Percentiles rank a stretch among this genome's conserved stretches.
Conservation (phyloP, 2,113 vertebrate genomes). For the Eptesicus fuscus region DNA sequence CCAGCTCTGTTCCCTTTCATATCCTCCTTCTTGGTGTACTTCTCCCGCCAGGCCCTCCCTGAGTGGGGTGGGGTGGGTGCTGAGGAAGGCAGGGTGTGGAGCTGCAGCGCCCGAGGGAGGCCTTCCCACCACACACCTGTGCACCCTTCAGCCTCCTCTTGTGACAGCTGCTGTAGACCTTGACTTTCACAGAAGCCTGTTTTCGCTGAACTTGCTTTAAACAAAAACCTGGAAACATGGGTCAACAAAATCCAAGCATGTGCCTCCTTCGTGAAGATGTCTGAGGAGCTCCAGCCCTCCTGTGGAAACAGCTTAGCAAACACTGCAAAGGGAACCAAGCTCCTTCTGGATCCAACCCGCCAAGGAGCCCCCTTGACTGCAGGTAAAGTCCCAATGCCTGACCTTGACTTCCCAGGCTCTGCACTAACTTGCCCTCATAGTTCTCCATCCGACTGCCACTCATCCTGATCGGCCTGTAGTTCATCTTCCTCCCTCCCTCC, state of each 20-base stretch:
- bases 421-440: accelerated
- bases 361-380: accelerated
- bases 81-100: background rate
- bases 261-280: background rate
- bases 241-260: background rate
- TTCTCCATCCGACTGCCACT: background rate
- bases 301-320: background rate
- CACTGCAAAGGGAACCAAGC: accelerated
- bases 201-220: background rate
- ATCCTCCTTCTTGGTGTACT: background rate
- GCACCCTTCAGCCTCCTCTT: background rate
- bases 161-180: background rate
- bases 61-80: background rate
- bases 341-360: accelerated
- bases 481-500: background rate
- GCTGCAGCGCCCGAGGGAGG: accelerated
- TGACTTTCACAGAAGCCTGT: background rate
- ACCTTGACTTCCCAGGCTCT: background rate
- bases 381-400: accelerated
- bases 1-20: accelerated
- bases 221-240: background rate
- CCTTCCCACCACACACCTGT: background rate
- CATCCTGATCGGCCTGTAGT: accelerated
- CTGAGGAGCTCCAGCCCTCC: background rate
- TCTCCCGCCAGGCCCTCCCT: background rate